Evolutionary conservation across 2,888 invertebrate species (phyloP).

Genomic region (Halocaridina rubra): DNA sequence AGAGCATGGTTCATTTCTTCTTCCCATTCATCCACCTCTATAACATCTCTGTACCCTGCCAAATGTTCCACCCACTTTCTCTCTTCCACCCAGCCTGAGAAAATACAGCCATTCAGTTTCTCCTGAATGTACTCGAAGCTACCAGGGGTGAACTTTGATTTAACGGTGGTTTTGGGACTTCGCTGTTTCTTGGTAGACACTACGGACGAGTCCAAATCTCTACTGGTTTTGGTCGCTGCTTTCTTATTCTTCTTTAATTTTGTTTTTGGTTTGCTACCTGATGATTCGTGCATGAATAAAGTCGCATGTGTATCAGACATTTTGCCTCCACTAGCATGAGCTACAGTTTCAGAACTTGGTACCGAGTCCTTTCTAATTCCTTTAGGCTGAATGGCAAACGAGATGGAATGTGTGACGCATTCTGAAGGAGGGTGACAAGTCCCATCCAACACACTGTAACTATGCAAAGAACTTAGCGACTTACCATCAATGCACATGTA

Average conservation of each 20-base stretch:
- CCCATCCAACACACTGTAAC: not conserved
- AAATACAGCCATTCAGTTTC: slow-evolving; percentile 25
- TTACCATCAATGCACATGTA: too few species aligned
- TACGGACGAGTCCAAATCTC: slow-evolving; percentile 47
- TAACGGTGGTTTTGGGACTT: slow-evolving; percentile 24
- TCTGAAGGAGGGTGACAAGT: not conserved
- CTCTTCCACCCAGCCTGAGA: slow-evolving; percentile 52
- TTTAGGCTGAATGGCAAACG: not conserved
- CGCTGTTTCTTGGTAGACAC: slow-evolving; percentile 24
- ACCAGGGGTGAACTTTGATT: slow-evolving; percentile 42
- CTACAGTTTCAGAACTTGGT: not conserved
- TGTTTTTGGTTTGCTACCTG: not conserved
- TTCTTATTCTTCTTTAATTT: not conserved
- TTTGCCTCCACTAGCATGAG: not conserved
- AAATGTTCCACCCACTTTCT: slow-evolving; percentile 40
- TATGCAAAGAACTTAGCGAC: not conserved
- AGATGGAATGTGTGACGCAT: not conserved
- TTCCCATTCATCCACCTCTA: slow-evolving; percentile 58
- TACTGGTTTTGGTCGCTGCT: not conserved
- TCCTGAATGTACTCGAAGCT: slow-evolving; percentile 39
- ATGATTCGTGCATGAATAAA: too few species aligned
- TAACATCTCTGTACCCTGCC: slow-evolving; percentile 36
- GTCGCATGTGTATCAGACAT: not conserved
- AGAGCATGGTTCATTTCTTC: slow-evolving; percentile 42
- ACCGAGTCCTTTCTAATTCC: not conserved